Evolutionary conservation across 1,140 invertebrate species (phyloP).

Genomic region (Aleiodes sp.): DNA sequence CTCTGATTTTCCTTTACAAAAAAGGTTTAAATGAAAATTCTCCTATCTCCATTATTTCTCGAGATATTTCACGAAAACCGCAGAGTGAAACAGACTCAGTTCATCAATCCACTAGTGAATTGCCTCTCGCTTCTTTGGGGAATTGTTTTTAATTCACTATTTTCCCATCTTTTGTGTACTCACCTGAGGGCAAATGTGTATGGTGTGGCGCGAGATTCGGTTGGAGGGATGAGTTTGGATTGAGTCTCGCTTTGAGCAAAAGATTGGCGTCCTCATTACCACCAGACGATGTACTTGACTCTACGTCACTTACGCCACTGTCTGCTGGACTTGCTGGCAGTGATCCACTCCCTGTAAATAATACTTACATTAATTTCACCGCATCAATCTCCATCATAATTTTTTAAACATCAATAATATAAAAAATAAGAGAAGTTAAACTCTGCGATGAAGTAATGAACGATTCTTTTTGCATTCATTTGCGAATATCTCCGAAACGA

Average conservation of each 20-base stretch:
- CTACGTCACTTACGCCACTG: slow-evolving; percentile 95
- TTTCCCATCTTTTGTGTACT: slow-evolving; percentile 20
- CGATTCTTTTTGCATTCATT: background rate
- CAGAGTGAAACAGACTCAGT: too few species aligned
- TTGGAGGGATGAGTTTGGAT: slow-evolving; percentile 66
- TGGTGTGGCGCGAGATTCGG: slow-evolving; percentile 60
- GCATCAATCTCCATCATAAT: background rate
- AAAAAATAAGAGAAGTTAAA: background rate
- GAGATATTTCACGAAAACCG: too few species aligned
- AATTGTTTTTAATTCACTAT: background rate
- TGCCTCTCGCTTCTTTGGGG: too few species aligned
- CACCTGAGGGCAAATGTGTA: slow-evolving; percentile 64
- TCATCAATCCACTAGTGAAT: too few species aligned
- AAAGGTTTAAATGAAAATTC: too few species aligned
- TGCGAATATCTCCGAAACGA: too few species aligned
- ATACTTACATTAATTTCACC: background rate
- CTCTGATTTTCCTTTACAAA: too few species aligned
- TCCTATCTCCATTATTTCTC: too few species aligned
- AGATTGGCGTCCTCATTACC: slow-evolving; percentile 84
- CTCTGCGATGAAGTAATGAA: background rate
- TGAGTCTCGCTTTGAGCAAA: slow-evolving; percentile 84
- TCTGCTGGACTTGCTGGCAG: slow-evolving; percentile 96
- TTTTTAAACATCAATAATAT: background rate
- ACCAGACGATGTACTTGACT: slow-evolving; percentile 89
- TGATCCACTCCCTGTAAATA: slow-evolving; percentile 73